These are phyloP conservation scores for Columba livia DNA, from an alignment of 2,113 vertebrate genomes.

Conservation along the genomic window DNA sequence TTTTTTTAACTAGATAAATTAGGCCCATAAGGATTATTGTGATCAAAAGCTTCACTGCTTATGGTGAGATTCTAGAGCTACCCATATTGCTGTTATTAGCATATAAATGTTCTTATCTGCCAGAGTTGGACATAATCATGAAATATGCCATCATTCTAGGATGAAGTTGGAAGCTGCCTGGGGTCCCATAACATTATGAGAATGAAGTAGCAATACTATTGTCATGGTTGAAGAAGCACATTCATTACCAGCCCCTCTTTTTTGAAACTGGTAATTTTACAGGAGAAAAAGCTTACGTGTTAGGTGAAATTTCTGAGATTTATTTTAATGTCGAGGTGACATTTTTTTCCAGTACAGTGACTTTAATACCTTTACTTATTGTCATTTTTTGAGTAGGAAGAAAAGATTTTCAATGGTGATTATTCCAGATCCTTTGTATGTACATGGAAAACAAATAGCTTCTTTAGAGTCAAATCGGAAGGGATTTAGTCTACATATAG, in stretches of 20 bases:
- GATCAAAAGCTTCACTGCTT: constrained; percentile 63
- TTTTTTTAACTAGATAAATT: constrained; percentile 11
- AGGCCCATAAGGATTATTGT: constrained; percentile 46
- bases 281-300: neutral
- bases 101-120: constrained; percentile 70
- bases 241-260: constrained; percentile 32
- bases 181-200: constrained; percentile 48
- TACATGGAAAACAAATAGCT: neutral
- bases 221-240: constrained; percentile 42
- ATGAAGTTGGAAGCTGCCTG: constrained; percentile 29
- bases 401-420: neutral
- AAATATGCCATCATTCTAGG: constrained; percentile 62
- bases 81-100: constrained; percentile 61
- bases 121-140: constrained; percentile 62
- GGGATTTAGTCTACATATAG: neutral
- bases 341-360: neutral
- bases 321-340: constrained; percentile 14
- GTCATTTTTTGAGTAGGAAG: neutral
- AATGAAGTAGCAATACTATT: constrained; percentile 47
- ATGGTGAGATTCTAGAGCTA: constrained; percentile 38
- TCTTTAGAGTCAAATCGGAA: neutral
- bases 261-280: constrained; percentile 19
- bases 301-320: constrained; percentile 11
- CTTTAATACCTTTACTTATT: neutral
- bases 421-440: neutral